These are phyloP conservation scores for Clytia hemisphaerica DNA, from an alignment of 30 jellyfish, hydroid and myxozoan species.

Conservation along the genomic window DNA sequence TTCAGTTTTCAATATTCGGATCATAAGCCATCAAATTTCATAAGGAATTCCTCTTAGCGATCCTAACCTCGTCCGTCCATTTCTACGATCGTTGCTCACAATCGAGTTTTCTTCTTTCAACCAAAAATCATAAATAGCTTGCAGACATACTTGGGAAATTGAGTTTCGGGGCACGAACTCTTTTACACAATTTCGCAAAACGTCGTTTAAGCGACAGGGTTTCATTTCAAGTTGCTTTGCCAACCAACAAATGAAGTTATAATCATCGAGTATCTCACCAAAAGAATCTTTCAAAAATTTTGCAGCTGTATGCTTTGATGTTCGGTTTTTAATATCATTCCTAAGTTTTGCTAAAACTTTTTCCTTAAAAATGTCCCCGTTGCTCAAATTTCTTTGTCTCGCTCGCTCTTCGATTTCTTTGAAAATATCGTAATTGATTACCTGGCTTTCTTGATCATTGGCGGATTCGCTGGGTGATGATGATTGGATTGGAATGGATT, in stretches of 20 bases:
- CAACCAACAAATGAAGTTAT: neutral
- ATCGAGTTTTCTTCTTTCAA: neutral
- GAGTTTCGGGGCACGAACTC: neutral
- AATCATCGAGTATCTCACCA: constrained; percentile 3
- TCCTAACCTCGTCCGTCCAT: no score
- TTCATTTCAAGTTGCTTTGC: neutral
- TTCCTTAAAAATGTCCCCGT: no score
- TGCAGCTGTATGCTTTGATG: neutral
- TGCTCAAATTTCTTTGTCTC: no score
- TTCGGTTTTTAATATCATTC: neutral
- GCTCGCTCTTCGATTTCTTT: no score
- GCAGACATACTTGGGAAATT: neutral
- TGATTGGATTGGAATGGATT: no score
- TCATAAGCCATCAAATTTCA: no score
- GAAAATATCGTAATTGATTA: no score
- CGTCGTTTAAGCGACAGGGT: neutral
- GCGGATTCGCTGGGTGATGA: no score
- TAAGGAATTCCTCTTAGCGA: no score
- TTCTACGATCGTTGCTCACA: constrained; percentile 1
- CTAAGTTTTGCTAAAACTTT: no score
- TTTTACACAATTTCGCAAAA: neutral
- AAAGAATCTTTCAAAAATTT: neutral
- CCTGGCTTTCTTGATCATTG: no score
- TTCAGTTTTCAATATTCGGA: neutral
- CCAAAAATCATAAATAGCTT: neutral